Percentiles rank a stretch among this genome's conserved stretches.
These are phyloP conservation scores for Brassicogethes aeneus DNA, from an alignment of 2,888 invertebrate genomes.

Conservation along the genomic window DNA sequence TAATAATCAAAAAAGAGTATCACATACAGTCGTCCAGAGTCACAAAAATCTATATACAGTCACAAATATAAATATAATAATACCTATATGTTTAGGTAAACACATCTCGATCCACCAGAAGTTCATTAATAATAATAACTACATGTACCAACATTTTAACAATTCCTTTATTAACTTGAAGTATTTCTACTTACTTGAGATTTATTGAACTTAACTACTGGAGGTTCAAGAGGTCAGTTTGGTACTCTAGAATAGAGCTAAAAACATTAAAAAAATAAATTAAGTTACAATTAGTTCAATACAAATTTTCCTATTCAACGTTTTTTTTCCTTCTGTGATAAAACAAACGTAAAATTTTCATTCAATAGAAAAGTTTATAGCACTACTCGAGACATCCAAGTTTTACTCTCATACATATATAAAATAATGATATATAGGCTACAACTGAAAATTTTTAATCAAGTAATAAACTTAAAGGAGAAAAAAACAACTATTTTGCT, in stretches of 20 bases:
- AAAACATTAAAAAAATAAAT: background rate
- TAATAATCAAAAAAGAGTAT: conserved; percentile 27
- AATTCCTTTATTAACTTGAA: too few relatives aligned
- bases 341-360: background rate
- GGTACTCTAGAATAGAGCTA: background rate
- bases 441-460: conserved; percentile 1
- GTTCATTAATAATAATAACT: background rate
- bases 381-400: background rate
- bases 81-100: conserved; percentile 1
- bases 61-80: conserved; percentile 2
- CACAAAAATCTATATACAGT: conserved; percentile 17
- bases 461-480: background rate
- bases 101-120: background rate
- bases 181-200: too few relatives aligned
- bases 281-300: conserved; percentile 1
- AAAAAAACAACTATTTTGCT: conserved; percentile 6
- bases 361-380: background rate
- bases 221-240: background rate
- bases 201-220: background rate
- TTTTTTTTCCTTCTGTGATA: too few relatives aligned
- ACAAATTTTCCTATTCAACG: background rate
- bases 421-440: conserved; percentile 2
- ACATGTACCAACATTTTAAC: too few relatives aligned
- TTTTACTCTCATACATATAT: background rate
- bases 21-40: conserved; percentile 33